These are phyloP conservation scores for Philotrypesis tridentata DNA, from an alignment of 1,140 invertebrate genomes.

Conservation along the genomic window DNA sequence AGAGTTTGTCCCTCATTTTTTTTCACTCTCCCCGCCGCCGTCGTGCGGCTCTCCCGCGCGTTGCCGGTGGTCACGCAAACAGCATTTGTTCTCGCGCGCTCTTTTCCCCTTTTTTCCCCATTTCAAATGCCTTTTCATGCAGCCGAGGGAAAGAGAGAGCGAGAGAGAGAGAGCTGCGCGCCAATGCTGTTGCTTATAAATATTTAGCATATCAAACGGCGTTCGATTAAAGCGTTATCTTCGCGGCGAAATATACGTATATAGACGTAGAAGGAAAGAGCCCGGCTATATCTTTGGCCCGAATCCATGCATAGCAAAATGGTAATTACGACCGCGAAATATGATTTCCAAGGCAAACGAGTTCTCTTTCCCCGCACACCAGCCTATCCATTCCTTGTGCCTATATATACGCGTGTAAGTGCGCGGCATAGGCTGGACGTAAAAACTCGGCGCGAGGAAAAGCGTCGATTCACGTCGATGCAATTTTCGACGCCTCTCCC, in stretches of 20 bases:
- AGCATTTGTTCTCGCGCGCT: too few relatives aligned
- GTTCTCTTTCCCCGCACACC: neutral
- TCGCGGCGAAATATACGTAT: neutral
- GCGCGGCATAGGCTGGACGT: neutral
- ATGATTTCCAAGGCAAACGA: neutral
- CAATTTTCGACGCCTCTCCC: neutral
- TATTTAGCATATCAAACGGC: neutral
- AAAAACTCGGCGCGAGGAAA: neutral
- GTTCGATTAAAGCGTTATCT: neutral
- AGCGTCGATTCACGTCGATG: neutral
- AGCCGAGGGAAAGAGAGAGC: too few relatives aligned
- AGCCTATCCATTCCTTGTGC: neutral
- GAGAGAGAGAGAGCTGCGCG: too few relatives aligned
- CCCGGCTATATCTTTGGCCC: neutral
- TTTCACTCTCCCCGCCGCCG: neutral
- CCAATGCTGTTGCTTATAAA: neutral
- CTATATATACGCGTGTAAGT: neutral
- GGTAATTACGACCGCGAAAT: neutral
- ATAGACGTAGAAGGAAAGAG: too few relatives aligned
- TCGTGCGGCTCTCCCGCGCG: too few relatives aligned
- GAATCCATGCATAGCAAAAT: neutral
- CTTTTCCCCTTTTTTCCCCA: neutral
- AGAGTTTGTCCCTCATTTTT: slow-evolving; percentile 23
- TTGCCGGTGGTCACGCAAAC: too few relatives aligned
- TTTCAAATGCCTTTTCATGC: too few relatives aligned